Evolutionary conservation across 2,797 vertebrate species (phyloP).

Genomic region (Uromys caudimaculatus): DNA sequence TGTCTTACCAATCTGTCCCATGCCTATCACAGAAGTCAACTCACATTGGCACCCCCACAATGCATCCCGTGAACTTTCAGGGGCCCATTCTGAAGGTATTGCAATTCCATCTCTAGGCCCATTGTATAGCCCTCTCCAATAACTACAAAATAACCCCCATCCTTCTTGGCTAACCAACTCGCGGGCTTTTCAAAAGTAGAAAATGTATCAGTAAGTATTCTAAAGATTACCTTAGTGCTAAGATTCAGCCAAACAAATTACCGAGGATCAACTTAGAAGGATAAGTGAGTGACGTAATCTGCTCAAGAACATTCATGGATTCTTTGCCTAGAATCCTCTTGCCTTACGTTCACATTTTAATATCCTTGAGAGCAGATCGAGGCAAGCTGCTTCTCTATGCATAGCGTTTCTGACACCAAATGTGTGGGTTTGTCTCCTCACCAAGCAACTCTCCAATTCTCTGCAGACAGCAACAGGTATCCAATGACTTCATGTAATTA

Average conservation of each 20-base stretch:
- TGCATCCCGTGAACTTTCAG: not conserved
- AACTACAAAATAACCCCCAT: not conserved
- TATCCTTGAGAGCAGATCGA: not conserved
- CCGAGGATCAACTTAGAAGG: not conserved
- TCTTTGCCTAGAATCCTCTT: slow-evolving; percentile 9
- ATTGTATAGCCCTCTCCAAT: not conserved
- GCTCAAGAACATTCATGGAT: slow-evolving; percentile 31
- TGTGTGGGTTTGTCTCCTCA: not conserved
- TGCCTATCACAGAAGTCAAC: not conserved
- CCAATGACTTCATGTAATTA: not conserved
- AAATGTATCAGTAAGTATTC: slow-evolving; percentile 25
- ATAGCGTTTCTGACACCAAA: not conserved
- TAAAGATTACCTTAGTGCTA: not conserved
- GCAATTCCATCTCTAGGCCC: not conserved
- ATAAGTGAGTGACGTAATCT: not conserved
- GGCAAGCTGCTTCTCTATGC: not conserved
- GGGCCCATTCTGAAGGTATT: not conserved
- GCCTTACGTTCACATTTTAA: not conserved
- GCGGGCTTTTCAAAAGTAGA: slow-evolving; percentile 12
- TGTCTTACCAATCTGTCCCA: not conserved
- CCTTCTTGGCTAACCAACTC: not conserved
- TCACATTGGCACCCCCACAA: not conserved
- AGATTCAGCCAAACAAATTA: not conserved
- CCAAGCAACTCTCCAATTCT: not conserved
- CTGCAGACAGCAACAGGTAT: not conserved